A percentile compares a stretch with the other conserved stretches of the same genome.
Evolutionary conservation across 2,888 invertebrate genomes (phyloP).

Genomic region (Pristionchus arcanus): DNA sequence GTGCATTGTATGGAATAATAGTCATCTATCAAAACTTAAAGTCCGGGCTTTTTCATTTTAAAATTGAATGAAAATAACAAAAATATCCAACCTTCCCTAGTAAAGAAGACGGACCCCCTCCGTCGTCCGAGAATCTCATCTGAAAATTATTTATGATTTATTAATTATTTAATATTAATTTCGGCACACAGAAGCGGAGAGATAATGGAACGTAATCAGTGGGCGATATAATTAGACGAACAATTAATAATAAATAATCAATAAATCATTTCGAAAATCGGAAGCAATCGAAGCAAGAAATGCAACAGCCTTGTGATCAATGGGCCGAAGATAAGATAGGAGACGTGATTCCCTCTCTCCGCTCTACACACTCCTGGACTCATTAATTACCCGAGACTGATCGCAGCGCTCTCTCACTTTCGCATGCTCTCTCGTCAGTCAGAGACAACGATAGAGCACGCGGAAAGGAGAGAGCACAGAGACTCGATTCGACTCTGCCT

Average conservation of each 20-base stretch:
- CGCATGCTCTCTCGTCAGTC: neutral
- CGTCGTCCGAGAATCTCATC: constrained; percentile 43
- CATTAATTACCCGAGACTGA: constrained; percentile 14
- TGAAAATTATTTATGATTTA: neutral
- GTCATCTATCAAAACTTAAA: neutral
- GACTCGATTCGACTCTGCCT: neutral
- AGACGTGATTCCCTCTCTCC: constrained; percentile 10
- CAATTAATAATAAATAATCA: neutral
- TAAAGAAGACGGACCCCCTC: constrained; percentile 39
- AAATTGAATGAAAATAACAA: no score
- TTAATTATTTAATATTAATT: neutral
- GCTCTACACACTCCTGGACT: constrained; percentile 20
- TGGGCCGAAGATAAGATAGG: neutral
- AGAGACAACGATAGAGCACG: constrained; percentile 21
- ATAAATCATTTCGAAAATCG: constrained; percentile 18
- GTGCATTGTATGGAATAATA: no score
- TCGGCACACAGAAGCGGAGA: neutral
- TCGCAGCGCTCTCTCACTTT: neutral
- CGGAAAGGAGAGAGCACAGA: no score
- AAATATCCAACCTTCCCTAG: neutral
- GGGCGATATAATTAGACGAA: neutral
- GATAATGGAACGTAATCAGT: neutral
- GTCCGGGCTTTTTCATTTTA: no score
- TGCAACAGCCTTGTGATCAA: constrained; percentile 19
- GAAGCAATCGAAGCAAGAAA: neutral